Percentiles rank a stretch among this genome's conserved stretches.
These are phyloP conservation scores for Leptura quadrifasciata DNA, from an alignment of 2,888 invertebrate genomes.

Conservation along the genomic window DNA sequence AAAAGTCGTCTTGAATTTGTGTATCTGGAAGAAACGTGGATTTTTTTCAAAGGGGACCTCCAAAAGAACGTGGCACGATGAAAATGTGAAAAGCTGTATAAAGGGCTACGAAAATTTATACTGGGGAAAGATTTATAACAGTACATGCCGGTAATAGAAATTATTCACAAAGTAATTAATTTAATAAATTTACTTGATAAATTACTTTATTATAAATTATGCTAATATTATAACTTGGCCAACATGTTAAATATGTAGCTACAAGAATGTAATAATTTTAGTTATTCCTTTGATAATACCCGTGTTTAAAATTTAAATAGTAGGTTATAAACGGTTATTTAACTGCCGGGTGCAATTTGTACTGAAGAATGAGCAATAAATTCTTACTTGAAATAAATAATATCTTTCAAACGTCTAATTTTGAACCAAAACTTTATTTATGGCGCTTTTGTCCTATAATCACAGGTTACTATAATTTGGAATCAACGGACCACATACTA, in stretches of 20 bases:
- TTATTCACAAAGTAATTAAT: too few species aligned
- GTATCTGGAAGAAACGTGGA: too few species aligned
- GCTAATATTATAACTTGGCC: background rate
- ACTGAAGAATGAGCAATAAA: background rate
- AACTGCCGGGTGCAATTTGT: background rate
- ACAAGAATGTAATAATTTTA: background rate
- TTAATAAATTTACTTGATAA: too few species aligned
- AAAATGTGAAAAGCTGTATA: too few species aligned
- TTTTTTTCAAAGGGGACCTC: too few species aligned
- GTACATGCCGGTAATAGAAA: too few species aligned
- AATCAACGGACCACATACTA: too few species aligned
- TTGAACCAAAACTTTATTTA: background rate
- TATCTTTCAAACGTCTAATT: background rate
- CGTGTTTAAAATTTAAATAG: background rate
- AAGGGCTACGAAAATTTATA: too few species aligned
- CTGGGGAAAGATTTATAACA: too few species aligned
- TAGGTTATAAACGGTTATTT: background rate
- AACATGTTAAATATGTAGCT: background rate
- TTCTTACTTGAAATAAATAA: background rate
- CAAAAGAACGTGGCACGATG: too few species aligned
- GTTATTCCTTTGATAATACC: background rate
- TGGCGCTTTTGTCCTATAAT: background rate
- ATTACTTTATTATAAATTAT: too few species aligned
- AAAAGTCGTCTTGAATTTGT: too few species aligned
- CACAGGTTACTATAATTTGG: background rate